Evolutionary conservation across 2,113 vertebrate species (phyloP), one percentile per base, ranked within the genome.

Genomic region (Scolopax mira): DNA sequence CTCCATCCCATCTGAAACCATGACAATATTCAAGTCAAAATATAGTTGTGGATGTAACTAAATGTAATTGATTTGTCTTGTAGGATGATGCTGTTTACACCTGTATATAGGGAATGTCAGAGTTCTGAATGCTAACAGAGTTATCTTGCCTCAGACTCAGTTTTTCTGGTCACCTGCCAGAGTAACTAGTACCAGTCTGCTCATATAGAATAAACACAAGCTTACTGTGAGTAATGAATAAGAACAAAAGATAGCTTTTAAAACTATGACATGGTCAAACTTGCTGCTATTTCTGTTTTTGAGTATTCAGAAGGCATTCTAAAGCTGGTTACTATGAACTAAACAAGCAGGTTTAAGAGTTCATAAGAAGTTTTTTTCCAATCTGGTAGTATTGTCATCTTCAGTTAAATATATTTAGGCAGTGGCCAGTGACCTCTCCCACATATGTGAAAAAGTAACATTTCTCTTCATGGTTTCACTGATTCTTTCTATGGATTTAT

Each of bases 361-460:
- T 82, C 39, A 4, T 46, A 10, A 44, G 19, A 78, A 28, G 14
- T 22, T 83, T 83, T 78, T 18, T 72, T 60, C 30, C 39, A 23
- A 4, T 35, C 41, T 51, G 16, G 8, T 51, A 22, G 11, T 30
- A 44, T 31, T 78, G 19, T 51, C 6, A 1, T 52, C n/a, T 65
- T 65, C 24, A 35, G 33, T 27, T 82, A 42, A 65, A 18, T 58
- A 23, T 23, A 19, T 71, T 46, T 58, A 65, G 70, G 28, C 31
- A 42, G 44, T 51, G 23, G 28, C 10, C 37, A 51, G 44, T 0
- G 1, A 46, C 33, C 17, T 69, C 15, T 70, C 11, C 11, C 1
- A 3, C 5, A 41, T n/a, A 35, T 41, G 7, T 25, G 30, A 44
- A 24, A 44, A 60, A 16, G 37, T 25, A 52, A 48, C 44, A 17